Conservation (phyloP, 1,140 invertebrate species). For the Drosophila nasuta region DNA sequence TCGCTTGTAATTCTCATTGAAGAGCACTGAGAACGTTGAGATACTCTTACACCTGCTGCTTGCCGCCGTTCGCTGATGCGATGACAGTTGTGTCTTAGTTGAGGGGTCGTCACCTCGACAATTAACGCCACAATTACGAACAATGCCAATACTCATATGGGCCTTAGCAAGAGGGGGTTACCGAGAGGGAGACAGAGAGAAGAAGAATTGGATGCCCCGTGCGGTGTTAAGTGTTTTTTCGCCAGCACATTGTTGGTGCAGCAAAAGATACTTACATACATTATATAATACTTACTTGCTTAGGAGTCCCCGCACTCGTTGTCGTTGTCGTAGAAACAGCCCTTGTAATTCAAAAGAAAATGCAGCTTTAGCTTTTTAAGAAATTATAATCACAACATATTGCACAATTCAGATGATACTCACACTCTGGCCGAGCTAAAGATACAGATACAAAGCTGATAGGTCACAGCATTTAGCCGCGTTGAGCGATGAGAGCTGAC, state of each 20-base stretch:
- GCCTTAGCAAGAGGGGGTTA: too few species aligned
- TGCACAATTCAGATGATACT: constrained; percentile 51
- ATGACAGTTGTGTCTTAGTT: constrained; percentile 57
- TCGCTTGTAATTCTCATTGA: not conserved
- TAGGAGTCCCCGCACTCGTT: too few species aligned
- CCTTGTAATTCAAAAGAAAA: constrained; percentile 72
- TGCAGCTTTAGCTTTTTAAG: constrained; percentile 82
- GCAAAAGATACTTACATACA: constrained; percentile 51
- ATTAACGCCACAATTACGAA: constrained; percentile 77
- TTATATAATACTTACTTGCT: too few species aligned
- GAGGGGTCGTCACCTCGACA: constrained; percentile 68
- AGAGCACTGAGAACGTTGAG: constrained; percentile 8
- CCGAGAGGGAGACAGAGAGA: not conserved
- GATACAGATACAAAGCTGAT: constrained; percentile 73
- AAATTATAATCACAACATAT: constrained; percentile 83
- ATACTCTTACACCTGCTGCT: constrained; percentile 14
- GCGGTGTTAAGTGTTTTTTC: constrained; percentile 69
- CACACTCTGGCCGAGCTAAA: constrained; percentile 8
- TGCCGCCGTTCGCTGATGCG: not conserved
- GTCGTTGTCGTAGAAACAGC: constrained; percentile 22
- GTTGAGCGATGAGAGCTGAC: constrained; percentile 49
- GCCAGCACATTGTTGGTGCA: constrained; percentile 53
- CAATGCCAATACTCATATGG: constrained; percentile 36
- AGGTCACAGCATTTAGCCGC: constrained; percentile 74
- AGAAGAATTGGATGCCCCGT: constrained; percentile 12